These are phyloP conservation scores for Tadarida brasiliensis DNA, from an alignment of 2,797 vertebrate species.

Conservation along the genomic window DNA sequence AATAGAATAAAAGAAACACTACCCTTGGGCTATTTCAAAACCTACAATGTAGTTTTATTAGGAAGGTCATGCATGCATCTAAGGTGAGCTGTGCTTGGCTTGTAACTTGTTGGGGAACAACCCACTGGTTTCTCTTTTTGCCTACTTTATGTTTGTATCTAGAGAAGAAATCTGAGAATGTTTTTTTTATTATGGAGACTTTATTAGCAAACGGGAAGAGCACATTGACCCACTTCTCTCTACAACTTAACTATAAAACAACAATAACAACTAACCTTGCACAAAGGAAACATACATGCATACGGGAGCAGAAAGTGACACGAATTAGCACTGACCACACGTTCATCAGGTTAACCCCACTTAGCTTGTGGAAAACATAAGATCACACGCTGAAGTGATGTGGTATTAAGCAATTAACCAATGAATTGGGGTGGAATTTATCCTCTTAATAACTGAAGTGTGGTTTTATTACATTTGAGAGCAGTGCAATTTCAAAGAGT, in stretches of 20 bases:
- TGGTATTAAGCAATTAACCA: conserved; percentile 37
- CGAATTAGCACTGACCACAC: neutral
- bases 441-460: conserved; percentile 33
- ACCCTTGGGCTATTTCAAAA: neutral
- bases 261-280: neutral
- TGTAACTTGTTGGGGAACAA: neutral
- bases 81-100: neutral
- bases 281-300: neutral
- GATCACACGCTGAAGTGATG: neutral
- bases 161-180: conserved; percentile 6
- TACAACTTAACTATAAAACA: neutral
- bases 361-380: conserved; percentile 15
- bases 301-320: too few relatives aligned
- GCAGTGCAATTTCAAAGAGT: neutral
- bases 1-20: conserved; percentile 36
- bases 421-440: neutral
- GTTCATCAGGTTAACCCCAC: neutral
- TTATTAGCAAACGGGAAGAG: neutral
- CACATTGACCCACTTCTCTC: neutral
- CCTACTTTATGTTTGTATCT: neutral
- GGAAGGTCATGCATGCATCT: neutral
- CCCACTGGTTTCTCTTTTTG: neutral
- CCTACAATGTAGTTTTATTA: neutral
- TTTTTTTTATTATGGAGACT: neutral
- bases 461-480: conserved; percentile 16